These are phyloP conservation scores for Yasuhikotakia modesta DNA, from an alignment of 2,797 vertebrate species.

Conservation along the genomic window DNA sequence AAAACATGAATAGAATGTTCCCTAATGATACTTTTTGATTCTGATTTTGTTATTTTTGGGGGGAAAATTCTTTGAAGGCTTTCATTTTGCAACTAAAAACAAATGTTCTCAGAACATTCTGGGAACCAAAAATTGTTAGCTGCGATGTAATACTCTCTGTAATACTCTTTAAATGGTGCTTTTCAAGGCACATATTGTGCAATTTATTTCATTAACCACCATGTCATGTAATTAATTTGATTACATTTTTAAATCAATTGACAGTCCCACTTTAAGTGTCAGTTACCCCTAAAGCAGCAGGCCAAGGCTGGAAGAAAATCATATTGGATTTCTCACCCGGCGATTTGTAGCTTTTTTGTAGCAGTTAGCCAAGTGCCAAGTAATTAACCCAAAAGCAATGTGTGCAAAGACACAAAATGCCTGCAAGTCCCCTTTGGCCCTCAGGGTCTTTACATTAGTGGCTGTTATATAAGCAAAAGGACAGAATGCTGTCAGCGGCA, in stretches of 20 bases:
- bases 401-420: constrained; percentile 49
- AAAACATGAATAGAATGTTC: too few relatives aligned
- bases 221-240: neutral
- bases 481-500: constrained; percentile 55
- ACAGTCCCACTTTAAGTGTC: constrained; percentile 29
- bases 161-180: neutral
- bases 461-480: constrained; percentile 54
- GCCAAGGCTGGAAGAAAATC: constrained; percentile 28
- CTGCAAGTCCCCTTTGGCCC: constrained; percentile 35
- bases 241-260: neutral
- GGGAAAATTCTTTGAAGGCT: too few relatives aligned
- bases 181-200: neutral
- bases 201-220: neutral
- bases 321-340: constrained; percentile 31
- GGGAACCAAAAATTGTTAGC: too few relatives aligned
- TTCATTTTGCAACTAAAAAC: too few relatives aligned
- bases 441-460: constrained; percentile 4
- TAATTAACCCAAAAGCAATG: constrained; percentile 56
- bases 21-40: too few relatives aligned
- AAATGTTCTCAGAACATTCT: too few relatives aligned
- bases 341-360: constrained; percentile 44
- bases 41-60: too few relatives aligned
- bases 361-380: constrained; percentile 30
- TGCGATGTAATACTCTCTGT: too few relatives aligned
- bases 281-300: constrained; percentile 55